Conservation (phyloP, 2,888 invertebrate genomes). For the Coremacera marginata region DNA sequence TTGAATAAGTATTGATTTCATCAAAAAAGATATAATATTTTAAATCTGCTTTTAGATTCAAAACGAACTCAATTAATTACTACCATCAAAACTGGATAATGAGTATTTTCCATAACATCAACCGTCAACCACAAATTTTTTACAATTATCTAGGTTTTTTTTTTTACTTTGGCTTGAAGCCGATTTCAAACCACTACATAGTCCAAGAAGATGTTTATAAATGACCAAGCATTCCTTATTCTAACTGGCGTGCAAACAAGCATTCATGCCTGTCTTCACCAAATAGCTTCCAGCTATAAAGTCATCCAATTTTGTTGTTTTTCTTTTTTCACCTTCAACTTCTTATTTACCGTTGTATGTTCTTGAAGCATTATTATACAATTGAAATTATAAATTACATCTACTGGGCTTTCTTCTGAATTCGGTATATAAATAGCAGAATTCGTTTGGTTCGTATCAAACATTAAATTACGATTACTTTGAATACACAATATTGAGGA, state of each 20-base stretch:
- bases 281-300: constrained; percentile 42
- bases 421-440: constrained; percentile 57
- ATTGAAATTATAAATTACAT: background rate
- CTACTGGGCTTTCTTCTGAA: background rate
- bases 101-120: too few species aligned
- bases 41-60: too few species aligned
- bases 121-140: background rate
- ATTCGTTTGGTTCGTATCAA: constrained; percentile 55
- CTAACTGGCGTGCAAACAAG: background rate
- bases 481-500: constrained; percentile 50
- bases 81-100: too few species aligned
- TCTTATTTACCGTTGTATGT: constrained; percentile 49
- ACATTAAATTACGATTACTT: constrained; percentile 58
- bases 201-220: background rate
- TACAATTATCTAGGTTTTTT: constrained; percentile 35
- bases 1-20: too few species aligned
- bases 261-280: background rate
- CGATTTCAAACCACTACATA: background rate
- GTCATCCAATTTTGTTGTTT: constrained; percentile 27
- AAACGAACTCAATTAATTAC: too few species aligned
- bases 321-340: constrained; percentile 35
- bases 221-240: background rate
- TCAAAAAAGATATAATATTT: too few species aligned
- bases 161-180: background rate
- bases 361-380: constrained; percentile 38